A percentile compares a stretch with the other conserved stretches of the same genome.
These are phyloP conservation scores for Zoanthus sociatus DNA, from an alignment of 92 coral and sea anemone genomes.

Conservation along the genomic window DNA sequence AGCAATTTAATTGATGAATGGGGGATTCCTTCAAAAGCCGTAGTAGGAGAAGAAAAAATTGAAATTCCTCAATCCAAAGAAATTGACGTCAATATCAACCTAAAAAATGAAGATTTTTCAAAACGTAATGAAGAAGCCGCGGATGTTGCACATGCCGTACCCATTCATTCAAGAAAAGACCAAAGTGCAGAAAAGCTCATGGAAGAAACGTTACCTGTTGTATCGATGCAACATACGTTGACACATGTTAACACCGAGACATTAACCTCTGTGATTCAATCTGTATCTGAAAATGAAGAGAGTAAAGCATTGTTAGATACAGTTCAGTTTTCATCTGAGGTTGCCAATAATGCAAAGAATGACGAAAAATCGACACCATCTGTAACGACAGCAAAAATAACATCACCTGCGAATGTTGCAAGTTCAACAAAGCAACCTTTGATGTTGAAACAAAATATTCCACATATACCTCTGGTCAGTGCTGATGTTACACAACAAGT, in stretches of 20 bases:
- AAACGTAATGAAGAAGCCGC: not conserved
- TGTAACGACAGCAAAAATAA: not conserved
- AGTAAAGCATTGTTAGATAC: not conserved
- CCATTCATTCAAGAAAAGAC: not conserved
- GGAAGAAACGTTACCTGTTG: constrained; percentile 4
- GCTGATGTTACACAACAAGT: not conserved
- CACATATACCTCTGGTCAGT: not conserved
- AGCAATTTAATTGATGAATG: not conserved
- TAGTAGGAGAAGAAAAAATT: not conserved
- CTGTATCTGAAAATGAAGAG: not conserved
- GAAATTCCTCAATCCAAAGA: not conserved
- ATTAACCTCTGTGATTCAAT: not conserved
- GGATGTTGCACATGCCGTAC: not conserved
- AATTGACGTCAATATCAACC: not conserved
- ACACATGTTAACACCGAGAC: not conserved
- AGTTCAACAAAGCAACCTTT: not conserved
- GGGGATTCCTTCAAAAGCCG: not conserved
- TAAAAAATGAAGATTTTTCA: not conserved
- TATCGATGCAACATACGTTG: not conserved
- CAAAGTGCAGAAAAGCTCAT: not conserved
- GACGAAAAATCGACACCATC: not conserved
- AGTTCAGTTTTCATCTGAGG: not conserved
- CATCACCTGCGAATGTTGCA: not conserved
- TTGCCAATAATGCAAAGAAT: not conserved
- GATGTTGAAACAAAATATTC: not conserved